Percentiles rank a stretch among this genome's conserved stretches.
phyloP scores from a whole-genome alignment of 2,888 invertebrate species.

The Drosophila limbata region DNA sequence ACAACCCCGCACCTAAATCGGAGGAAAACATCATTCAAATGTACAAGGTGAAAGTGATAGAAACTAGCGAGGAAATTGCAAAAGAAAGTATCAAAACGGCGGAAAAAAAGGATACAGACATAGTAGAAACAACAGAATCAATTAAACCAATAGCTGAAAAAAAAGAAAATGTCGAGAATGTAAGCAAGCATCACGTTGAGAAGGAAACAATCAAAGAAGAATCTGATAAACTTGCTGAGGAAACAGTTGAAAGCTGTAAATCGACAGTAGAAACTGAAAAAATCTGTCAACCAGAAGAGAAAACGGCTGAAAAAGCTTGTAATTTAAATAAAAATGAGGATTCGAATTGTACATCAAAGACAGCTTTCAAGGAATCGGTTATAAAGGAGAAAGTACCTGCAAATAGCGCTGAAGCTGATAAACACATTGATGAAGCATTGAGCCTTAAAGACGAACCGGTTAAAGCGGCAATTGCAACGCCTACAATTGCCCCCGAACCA shows the following conservation, averaged over 20 bases:
- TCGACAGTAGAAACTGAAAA: not conserved
- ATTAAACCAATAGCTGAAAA: conserved; percentile 1
- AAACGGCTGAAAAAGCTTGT: not conserved
- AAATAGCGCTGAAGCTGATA: not conserved
- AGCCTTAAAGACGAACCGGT: not conserved
- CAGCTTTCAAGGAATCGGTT: conserved; percentile 4
- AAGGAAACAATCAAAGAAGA: conserved; percentile 1
- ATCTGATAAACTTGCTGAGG: not conserved
- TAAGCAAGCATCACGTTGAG: not conserved
- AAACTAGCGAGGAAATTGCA: conserved; percentile 22
- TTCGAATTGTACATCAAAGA: not conserved
- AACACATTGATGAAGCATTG: not conserved
- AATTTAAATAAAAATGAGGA: not conserved
- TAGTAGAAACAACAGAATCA: conserved; percentile 5
- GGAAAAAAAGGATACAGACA: not conserved
- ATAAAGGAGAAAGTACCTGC: not conserved
- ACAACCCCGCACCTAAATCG: conserved; percentile 1
- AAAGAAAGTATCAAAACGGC: conserved; percentile 15
- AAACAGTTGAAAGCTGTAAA: not conserved
- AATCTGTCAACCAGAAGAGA: not conserved
- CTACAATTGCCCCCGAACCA: not conserved
- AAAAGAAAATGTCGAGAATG: not conserved
- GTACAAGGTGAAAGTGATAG: conserved; percentile 39
- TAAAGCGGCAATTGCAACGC: not conserved
- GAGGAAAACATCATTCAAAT: conserved; percentile 8